These are phyloP conservation scores for Austrolebias charrua DNA, from an alignment of 2,797 vertebrate species.

Conservation along the genomic window DNA sequence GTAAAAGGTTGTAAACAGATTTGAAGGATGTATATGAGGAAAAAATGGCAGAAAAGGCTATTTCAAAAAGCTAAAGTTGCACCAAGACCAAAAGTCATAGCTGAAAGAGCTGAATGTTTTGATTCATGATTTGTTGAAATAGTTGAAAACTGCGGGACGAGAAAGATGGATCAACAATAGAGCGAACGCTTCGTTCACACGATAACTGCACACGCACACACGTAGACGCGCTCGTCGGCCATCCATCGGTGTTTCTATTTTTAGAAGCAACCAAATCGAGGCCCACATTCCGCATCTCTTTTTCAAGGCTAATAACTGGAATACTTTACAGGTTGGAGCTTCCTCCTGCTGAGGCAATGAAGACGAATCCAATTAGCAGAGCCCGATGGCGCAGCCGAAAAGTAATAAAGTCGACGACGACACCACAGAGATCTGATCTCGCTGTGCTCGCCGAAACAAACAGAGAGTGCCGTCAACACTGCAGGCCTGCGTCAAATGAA, in stretches of 20 bases:
- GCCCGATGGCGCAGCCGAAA: slow-evolving; percentile 41
- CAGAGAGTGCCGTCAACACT: slow-evolving; percentile 28
- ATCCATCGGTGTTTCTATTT: slow-evolving; percentile 61
- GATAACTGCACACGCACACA: too few species aligned
- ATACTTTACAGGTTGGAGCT: slow-evolving; percentile 51
- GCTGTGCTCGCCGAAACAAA: slow-evolving; percentile 23
- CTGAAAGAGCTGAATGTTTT: too few species aligned
- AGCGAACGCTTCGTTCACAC: too few species aligned
- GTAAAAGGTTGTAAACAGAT: too few species aligned
- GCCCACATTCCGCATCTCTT: slow-evolving; percentile 31
- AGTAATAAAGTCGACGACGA: slow-evolving; percentile 67
- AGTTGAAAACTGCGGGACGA: too few species aligned
- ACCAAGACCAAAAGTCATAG: too few species aligned
- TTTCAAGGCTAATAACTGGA: slow-evolving; percentile 55
- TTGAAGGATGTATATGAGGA: too few species aligned
- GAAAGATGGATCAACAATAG: too few species aligned
- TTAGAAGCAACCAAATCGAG: slow-evolving; percentile 43
- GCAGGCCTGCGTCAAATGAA: slow-evolving; percentile 40
- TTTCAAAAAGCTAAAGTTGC: too few species aligned
- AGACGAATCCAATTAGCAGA: slow-evolving; percentile 62
- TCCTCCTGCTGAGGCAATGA: slow-evolving; percentile 34
- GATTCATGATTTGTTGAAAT: too few species aligned
- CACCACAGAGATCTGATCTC: slow-evolving; percentile 65
- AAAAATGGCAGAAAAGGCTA: too few species aligned
- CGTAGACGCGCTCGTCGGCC: slow-evolving; percentile 24